These are phyloP conservation scores for Watsonalla cultraria DNA, from an alignment of 2,888 invertebrate genomes.

Conservation along the genomic window DNA sequence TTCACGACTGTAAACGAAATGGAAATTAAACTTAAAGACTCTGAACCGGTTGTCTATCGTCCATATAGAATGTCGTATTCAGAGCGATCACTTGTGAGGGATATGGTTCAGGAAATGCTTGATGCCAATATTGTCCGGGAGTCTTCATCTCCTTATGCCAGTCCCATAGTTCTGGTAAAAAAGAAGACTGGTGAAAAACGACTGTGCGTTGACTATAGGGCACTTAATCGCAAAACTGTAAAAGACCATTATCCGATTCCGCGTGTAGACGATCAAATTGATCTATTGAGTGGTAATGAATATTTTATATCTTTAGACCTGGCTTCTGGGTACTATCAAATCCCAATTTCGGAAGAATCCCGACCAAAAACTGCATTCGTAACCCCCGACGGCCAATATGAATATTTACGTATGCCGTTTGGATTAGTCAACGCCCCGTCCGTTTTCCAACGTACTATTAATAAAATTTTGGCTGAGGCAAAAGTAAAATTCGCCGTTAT, in stretches of 20 bases:
- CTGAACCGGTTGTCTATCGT: conserved; percentile 8
- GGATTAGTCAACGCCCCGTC: conserved; percentile 23
- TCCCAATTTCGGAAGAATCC: conserved; percentile 17
- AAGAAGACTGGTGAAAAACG: conserved; percentile 23
- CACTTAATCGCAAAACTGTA: conserved; percentile 15
- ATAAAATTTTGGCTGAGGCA: conserved; percentile 15
- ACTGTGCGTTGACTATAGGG: conserved; percentile 19
- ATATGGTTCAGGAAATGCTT: conserved; percentile 21
- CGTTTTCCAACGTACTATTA: conserved; percentile 22
- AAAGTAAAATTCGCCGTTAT: conserved; percentile 2
- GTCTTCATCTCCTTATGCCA: conserved; percentile 17
- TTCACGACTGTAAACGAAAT: conserved; percentile 7
- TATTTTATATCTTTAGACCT: conserved; percentile 16
- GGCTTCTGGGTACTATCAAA: conserved; percentile 24
- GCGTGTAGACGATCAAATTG: conserved; percentile 19
- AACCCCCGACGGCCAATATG: conserved; percentile 21
- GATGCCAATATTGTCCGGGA: conserved; percentile 15
- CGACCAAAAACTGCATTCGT: conserved; percentile 25
- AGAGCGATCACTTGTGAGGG: conserved; percentile 8
- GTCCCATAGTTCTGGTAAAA: conserved; percentile 21
- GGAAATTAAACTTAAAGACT: conserved; percentile 9
- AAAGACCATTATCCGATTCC: conserved; percentile 20
- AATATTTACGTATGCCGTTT: conserved; percentile 23
- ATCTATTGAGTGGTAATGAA: conserved; percentile 14
- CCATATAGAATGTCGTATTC: conserved; percentile 11